Percentiles rank a stretch among this genome's conserved stretches.
Evolutionary conservation across 2,113 vertebrate species (phyloP).

Genomic region (Junco hyemalis): DNA sequence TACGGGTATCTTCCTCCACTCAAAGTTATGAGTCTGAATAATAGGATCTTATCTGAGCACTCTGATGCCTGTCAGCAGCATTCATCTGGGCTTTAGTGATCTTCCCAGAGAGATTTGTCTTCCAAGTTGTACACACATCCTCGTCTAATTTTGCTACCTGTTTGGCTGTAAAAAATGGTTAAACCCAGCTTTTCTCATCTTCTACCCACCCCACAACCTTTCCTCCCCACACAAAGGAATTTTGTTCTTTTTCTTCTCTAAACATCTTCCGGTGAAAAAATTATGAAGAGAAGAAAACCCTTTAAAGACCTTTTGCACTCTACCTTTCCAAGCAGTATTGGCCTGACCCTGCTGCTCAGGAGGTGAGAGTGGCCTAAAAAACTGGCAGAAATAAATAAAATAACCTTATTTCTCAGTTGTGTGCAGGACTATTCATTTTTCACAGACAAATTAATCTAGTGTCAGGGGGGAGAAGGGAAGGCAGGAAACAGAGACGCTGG

Average conservation of each 20-base stretch:
- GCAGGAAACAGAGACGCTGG: neutral
- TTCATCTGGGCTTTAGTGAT: conserved; percentile 35
- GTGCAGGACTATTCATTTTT: neutral
- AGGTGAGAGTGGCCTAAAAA: neutral
- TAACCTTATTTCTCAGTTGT: neutral
- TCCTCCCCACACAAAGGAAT: neutral
- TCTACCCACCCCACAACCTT: neutral
- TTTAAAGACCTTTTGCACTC: neutral
- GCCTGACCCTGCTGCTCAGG: neutral
- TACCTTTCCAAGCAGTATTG: neutral
- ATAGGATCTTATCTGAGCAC: conserved; percentile 39
- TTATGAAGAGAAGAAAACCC: neutral
- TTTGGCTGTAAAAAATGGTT: neutral
- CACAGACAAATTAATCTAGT: neutral
- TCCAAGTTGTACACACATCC: neutral
- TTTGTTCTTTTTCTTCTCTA: neutral
- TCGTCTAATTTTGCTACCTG: neutral
- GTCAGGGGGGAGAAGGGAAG: neutral
- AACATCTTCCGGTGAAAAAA: neutral
- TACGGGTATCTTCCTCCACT: conserved; percentile 45
- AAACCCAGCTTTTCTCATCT: neutral
- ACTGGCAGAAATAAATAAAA: neutral
- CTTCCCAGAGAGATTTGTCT: conserved; percentile 44
- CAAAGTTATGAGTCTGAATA: conserved; percentile 52
- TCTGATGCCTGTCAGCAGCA: conserved; percentile 40